phyloP scores from a whole-genome alignment of 2,797 vertebrate genomes.

The Falco biarmicus region DNA sequence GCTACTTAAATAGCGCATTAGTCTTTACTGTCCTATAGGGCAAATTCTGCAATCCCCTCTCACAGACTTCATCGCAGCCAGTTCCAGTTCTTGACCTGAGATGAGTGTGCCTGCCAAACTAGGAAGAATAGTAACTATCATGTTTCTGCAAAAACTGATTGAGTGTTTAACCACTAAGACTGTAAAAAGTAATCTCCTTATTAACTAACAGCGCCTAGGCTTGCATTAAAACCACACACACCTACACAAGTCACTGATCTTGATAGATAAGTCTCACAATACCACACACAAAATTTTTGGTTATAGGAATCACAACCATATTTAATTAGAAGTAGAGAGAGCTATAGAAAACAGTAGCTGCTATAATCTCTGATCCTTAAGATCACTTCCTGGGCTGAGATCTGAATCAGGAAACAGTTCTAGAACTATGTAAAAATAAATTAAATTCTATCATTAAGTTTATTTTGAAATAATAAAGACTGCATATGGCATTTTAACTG shows the following conservation, averaged over 20 bases:
- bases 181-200: background rate
- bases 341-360: background rate
- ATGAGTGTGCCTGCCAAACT: background rate
- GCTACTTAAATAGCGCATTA: background rate
- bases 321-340: background rate
- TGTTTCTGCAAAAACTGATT: background rate
- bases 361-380: background rate
- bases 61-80: background rate
- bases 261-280: background rate
- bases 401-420: background rate
- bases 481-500: background rate
- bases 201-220: background rate
- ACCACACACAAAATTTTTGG: background rate
- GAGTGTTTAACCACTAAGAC: background rate
- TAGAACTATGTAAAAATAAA: background rate
- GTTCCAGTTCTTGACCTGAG: background rate
- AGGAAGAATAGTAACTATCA: background rate
- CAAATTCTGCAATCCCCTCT: background rate
- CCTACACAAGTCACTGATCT: background rate
- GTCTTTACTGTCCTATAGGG: background rate
- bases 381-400: background rate
- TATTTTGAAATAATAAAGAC: background rate
- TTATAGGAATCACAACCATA: background rate
- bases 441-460: background rate
- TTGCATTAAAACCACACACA: background rate